Conservation (phyloP, 2,113 vertebrate species). For the Bungarus multicinctus region DNA sequence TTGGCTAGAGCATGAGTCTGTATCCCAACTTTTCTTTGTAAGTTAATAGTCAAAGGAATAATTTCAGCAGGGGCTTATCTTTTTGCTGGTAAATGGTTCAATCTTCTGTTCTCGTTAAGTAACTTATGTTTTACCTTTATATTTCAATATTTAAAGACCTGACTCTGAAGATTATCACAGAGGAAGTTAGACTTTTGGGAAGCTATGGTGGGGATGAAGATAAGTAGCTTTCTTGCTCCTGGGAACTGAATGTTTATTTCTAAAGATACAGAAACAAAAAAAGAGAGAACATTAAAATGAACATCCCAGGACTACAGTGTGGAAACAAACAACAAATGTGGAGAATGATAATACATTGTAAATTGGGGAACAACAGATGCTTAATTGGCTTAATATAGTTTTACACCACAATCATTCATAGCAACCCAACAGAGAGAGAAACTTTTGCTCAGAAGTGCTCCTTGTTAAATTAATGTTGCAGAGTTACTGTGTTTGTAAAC, state of each 20-base stretch:
- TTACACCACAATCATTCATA: constrained; percentile 34
- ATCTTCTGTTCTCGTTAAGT: not conserved
- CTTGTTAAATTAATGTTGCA: constrained; percentile 46
- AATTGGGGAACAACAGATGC: constrained; percentile 45
- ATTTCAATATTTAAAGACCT: not conserved
- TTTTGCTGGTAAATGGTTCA: not conserved
- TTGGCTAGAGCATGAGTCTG: not conserved
- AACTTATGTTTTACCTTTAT: not conserved
- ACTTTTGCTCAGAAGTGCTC: constrained; percentile 36
- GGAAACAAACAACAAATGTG: constrained; percentile 21
- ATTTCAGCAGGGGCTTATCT: not conserved
- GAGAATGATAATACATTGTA: constrained; percentile 26
- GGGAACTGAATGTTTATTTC: not conserved
- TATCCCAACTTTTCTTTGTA: not conserved
- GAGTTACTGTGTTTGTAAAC: constrained; percentile 39
- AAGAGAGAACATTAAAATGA: not conserved
- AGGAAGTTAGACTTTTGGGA: not conserved
- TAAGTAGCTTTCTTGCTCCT: not conserved
- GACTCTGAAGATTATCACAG: not conserved
- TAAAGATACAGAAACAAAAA: not conserved
- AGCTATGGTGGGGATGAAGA: not conserved
- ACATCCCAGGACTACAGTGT: not conserved
- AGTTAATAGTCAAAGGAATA: not conserved
- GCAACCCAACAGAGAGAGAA: constrained; percentile 34
- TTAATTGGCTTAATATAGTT: constrained; percentile 46